phyloP scores from a whole-genome alignment of 2,888 invertebrate genomes.

The Mesorhabditis belari region DNA sequence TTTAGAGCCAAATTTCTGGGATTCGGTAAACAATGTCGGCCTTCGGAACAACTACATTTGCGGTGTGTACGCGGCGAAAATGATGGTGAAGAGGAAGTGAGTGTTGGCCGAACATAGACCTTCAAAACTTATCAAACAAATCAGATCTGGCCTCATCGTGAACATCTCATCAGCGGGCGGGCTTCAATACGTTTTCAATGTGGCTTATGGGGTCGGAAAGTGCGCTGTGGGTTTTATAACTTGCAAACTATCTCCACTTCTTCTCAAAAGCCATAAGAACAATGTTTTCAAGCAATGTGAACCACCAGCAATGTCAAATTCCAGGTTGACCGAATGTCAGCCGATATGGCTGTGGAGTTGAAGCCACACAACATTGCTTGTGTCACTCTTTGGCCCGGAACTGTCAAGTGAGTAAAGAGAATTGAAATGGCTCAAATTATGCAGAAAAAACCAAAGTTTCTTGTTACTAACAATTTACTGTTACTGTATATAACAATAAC shows the following conservation, averaged over 20 bases:
- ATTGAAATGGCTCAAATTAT: constrained; percentile 43
- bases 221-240: constrained; percentile 53
- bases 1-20: constrained; percentile 54
- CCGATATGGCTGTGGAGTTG: constrained; percentile 56
- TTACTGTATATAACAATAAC: no score
- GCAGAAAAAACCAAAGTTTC: no score
- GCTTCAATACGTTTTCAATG: constrained; percentile 55
- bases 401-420: constrained; percentile 49
- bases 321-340: constrained; percentile 56
- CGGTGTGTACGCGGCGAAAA: constrained; percentile 53
- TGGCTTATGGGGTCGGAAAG: constrained; percentile 57
- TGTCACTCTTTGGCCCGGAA: constrained; percentile 57
- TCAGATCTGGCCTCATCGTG: constrained; percentile 53
- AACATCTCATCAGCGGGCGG: constrained; percentile 55
- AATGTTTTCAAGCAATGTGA: no score
- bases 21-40: constrained; percentile 57
- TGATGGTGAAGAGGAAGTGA: constrained; percentile 50
- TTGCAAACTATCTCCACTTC: no score
- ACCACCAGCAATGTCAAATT: no score
- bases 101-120: no score
- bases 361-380: constrained; percentile 52
- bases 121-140: no score
- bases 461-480: no score
- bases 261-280: no score
- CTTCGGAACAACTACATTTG: constrained; percentile 57